Conservation (phyloP, 2,113 vertebrate genomes). For the Alaudala cheleensis region DNA sequence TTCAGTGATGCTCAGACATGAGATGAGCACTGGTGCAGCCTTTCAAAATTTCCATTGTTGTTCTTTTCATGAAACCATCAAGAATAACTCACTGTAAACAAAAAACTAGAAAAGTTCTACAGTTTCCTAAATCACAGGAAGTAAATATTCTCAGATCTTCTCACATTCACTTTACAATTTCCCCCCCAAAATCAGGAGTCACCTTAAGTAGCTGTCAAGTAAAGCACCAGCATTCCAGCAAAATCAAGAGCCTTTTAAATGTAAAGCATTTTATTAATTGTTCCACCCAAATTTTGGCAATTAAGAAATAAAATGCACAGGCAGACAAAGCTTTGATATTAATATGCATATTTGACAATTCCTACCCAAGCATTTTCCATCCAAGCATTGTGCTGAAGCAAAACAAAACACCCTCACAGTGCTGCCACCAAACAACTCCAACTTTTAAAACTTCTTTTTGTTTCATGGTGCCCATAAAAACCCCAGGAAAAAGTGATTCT, state of each 20-base stretch:
- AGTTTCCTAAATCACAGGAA: background rate
- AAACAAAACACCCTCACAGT: background rate
- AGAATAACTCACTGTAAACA: background rate
- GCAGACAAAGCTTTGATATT: background rate
- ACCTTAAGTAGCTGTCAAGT: background rate
- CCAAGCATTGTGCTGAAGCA: background rate
- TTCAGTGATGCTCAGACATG: background rate
- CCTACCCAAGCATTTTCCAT: background rate
- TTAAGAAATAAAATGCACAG: background rate
- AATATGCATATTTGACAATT: background rate
- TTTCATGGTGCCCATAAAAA: constrained; percentile 70
- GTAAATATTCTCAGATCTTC: background rate
- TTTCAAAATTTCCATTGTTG: background rate
- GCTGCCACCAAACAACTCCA: constrained; percentile 31
- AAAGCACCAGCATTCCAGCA: background rate
- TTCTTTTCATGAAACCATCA: background rate
- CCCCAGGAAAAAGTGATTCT: constrained; percentile 71
- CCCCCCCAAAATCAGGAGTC: background rate
- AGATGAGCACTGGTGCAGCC: background rate
- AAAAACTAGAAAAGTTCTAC: background rate
- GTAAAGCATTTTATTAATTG: background rate
- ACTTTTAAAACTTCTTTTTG: constrained; percentile 68
- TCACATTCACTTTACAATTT: background rate
- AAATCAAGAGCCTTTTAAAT: background rate
- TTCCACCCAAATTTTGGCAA: background rate